These are phyloP conservation scores for Tenthredo amoena DNA, from an alignment of 2,888 invertebrate species.

Conservation along the genomic window DNA sequence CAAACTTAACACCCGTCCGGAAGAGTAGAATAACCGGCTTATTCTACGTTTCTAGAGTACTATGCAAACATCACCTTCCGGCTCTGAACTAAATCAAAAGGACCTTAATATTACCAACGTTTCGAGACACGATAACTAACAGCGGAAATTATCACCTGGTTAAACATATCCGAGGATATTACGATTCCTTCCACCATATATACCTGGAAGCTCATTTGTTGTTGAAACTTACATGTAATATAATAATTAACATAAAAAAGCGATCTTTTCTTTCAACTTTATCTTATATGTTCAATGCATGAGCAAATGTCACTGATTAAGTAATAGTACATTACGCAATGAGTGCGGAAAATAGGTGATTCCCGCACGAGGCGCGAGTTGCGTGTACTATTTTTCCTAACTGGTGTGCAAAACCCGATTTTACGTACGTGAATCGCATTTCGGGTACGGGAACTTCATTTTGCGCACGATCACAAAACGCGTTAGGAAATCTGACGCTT, in stretches of 20 bases:
- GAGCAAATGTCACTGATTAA: too few species aligned
- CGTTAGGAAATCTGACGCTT: too few species aligned
- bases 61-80: slow-evolving; percentile 6
- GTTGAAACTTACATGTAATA: not conserved
- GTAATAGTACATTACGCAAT: too few species aligned
- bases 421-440: too few species aligned
- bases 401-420: too few species aligned
- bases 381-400: too few species aligned
- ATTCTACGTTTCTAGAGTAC: slow-evolving; percentile 13
- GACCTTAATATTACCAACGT: not conserved
- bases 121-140: not conserved
- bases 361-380: too few species aligned
- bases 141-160: not conserved
- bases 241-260: not conserved
- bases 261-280: not conserved
- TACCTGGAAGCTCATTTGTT: not conserved
- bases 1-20: slow-evolving; percentile 37
- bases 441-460: too few species aligned
- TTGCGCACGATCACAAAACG: too few species aligned
- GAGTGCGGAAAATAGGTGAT: too few species aligned
- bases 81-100: not conserved
- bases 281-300: too few species aligned
- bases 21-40: slow-evolving; percentile 30
- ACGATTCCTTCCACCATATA: not conserved
- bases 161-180: not conserved